These are phyloP conservation scores for Melanerpes aurifrons DNA, from an alignment of 2,113 vertebrate species.

Conservation along the genomic window DNA sequence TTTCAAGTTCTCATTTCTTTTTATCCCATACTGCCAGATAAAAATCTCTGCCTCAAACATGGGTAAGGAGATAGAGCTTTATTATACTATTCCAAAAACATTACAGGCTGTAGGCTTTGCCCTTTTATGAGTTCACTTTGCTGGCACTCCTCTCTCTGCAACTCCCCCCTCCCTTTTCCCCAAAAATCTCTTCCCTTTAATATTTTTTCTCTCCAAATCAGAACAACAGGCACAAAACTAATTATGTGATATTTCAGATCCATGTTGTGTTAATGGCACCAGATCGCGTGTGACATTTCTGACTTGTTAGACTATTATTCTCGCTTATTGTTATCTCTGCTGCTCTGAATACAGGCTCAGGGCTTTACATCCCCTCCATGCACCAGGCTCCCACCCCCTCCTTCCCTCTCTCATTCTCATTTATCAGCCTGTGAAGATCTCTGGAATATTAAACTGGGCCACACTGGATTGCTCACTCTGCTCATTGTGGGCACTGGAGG, in stretches of 20 bases:
- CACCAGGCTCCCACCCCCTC: constrained; percentile 19
- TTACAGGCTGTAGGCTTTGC: constrained; percentile 43
- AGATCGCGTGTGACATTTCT: constrained; percentile 74
- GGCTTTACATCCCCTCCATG: constrained; percentile 43
- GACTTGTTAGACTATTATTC: constrained; percentile 79
- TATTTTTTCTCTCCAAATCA: constrained; percentile 70
- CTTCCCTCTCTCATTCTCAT: constrained; percentile 47
- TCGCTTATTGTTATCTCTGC: constrained; percentile 76
- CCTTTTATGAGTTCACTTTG: constrained; percentile 61
- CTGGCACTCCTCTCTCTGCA: constrained; percentile 25
- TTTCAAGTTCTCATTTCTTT: constrained; percentile 74
- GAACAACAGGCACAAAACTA: constrained; percentile 78
- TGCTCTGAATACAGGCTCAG: constrained; percentile 56
- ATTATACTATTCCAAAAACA: constrained; percentile 70
- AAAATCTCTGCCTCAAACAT: constrained; percentile 67
- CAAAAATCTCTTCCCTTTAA: constrained; percentile 44
- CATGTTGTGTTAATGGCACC: constrained; percentile 77
- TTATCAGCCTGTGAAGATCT: constrained; percentile 39
- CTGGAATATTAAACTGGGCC: constrained; percentile 53
- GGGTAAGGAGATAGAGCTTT: constrained; percentile 70
- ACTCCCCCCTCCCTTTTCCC: no score
- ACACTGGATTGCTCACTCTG: neutral
- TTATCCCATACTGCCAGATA: constrained; percentile 50
- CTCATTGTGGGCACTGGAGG: neutral
- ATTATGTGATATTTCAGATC: constrained; percentile 81